Percentiles rank a stretch among this genome's conserved stretches.
These are phyloP conservation scores for Thamnaconus septentrionalis DNA, from an alignment of 2,113 vertebrate genomes.

Conservation along the genomic window DNA sequence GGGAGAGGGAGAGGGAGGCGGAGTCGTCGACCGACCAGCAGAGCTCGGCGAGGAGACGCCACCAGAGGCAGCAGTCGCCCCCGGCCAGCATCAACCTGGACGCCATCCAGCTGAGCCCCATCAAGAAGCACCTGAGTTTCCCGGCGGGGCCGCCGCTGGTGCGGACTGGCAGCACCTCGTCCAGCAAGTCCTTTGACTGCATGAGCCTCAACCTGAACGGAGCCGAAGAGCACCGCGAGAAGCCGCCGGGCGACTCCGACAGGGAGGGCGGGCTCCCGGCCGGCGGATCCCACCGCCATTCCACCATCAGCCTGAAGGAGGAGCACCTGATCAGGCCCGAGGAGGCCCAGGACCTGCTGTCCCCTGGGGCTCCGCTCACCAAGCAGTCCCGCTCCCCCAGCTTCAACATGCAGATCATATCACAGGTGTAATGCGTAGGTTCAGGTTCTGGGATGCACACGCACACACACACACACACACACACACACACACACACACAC, in stretches of 20 bases:
- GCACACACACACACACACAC: conserved; percentile 31
- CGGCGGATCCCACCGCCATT: conserved; percentile 85
- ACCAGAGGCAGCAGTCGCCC: conserved; percentile 65
- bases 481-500: conserved; percentile 21
- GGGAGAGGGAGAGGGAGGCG: conserved; percentile 52
- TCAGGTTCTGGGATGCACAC: conserved; percentile 24
- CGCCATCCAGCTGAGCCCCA: conserved; percentile 85
- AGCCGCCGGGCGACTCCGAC: conserved; percentile 73
- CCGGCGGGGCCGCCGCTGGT: conserved; percentile 83
- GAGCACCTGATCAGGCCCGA: conserved; percentile 85
- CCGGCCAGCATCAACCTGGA: conserved; percentile 77
- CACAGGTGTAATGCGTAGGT: conserved; percentile 85
- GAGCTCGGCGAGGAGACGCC: conserved; percentile 76
- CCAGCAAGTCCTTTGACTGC: conserved; percentile 95
- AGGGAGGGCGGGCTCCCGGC: conserved; percentile 74
- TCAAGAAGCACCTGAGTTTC: conserved; percentile 91
- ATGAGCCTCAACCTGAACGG: conserved; percentile 88
- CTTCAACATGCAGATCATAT: conserved; percentile 99
- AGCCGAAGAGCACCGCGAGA: conserved; percentile 67
- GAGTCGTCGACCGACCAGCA: conserved; percentile 58
- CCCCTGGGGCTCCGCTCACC: conserved; percentile 87
- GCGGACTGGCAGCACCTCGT: conserved; percentile 94
- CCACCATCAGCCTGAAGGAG: conserved; percentile 94
- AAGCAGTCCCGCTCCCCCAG: conserved; percentile 97
- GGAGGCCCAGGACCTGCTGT: conserved; percentile 84